Evolutionary conservation across 2,113 vertebrate genomes (phyloP).

Genomic region (Nerophis lumbriciformis): DNA sequence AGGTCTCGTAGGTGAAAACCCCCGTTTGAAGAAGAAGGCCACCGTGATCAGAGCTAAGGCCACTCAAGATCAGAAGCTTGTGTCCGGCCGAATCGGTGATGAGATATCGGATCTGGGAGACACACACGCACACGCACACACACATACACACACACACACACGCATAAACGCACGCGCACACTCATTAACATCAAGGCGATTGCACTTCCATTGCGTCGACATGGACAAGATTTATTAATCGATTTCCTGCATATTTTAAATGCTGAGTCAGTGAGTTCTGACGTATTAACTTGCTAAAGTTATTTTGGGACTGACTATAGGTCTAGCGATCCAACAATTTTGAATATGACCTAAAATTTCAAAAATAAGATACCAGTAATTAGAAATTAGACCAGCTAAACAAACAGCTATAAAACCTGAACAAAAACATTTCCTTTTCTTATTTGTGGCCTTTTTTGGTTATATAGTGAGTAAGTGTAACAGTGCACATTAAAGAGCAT

Average conservation of each 20-base stretch:
- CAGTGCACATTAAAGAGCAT: too few species aligned
- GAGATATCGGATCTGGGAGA: constrained; percentile 81
- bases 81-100: constrained; percentile 82
- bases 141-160: constrained; percentile 26
- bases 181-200: background rate
- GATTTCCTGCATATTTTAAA: background rate
- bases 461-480: too few species aligned
- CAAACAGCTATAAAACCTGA: too few species aligned
- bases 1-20: constrained; percentile 80
- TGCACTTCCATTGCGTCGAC: constrained; percentile 19
- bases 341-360: too few species aligned
- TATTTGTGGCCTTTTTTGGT: too few species aligned
- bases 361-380: too few species aligned
- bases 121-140: constrained; percentile 18
- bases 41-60: constrained; percentile 87
- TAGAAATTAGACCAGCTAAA: too few species aligned
- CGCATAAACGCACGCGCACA: background rate
- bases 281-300: too few species aligned
- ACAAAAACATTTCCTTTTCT: too few species aligned
- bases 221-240: constrained; percentile 4
- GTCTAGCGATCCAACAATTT: too few species aligned
- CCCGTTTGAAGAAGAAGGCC: constrained; percentile 90
- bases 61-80: constrained; percentile 91
- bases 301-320: too few species aligned
- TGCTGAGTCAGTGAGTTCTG: too few species aligned